These are phyloP conservation scores for Steatornis caripensis DNA, from an alignment of 2,113 vertebrate genomes.

Conservation along the genomic window DNA sequence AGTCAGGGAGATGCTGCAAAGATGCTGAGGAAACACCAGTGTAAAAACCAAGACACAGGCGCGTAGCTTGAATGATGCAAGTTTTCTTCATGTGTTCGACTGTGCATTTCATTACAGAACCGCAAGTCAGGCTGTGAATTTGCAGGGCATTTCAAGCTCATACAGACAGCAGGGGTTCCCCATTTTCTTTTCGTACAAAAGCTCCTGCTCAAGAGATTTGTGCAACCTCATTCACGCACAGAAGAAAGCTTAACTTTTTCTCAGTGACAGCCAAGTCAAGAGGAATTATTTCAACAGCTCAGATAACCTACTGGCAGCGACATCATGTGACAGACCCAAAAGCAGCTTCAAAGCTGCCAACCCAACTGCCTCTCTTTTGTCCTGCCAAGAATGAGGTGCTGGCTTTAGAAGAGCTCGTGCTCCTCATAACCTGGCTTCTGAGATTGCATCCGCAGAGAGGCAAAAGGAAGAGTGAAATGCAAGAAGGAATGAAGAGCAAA, in stretches of 20 bases:
- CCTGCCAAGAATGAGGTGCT: background rate
- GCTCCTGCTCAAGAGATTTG: background rate
- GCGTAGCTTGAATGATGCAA: background rate
- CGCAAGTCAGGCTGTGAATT: background rate
- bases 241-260: slow-evolving; percentile 33
- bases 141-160: background rate
- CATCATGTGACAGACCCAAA: slow-evolving; percentile 33
- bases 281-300: slow-evolving; percentile 37
- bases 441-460: background rate
- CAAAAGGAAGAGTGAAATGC: background rate
- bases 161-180: background rate
- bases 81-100: background rate
- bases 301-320: slow-evolving; percentile 14
- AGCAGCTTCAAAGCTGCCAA: slow-evolving; percentile 40
- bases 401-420: background rate
- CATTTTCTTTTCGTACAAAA: background rate
- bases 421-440: background rate
- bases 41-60: background rate
- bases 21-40: background rate
- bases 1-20: background rate
- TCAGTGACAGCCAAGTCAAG: background rate
- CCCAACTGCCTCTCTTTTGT: slow-evolving; percentile 6
- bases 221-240: background rate
- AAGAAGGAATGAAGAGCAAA: background rate
- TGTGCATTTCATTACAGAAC: background rate